Conservation (phyloP, 2,888 invertebrate genomes). For the Bombyx huttoni region DNA sequence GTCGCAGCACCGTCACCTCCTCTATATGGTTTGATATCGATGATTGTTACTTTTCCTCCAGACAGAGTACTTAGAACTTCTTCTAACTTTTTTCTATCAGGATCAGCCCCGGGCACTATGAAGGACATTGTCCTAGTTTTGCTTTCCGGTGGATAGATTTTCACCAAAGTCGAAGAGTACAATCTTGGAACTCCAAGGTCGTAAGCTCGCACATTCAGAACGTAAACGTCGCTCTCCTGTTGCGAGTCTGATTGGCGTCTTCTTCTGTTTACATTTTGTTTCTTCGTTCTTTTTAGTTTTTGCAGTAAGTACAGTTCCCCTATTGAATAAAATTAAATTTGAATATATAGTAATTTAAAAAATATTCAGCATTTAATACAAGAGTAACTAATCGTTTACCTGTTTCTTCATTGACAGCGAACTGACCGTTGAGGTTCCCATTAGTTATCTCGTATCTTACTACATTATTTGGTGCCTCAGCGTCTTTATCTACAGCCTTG, state of each 20-base stretch:
- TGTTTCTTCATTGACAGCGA: constrained; percentile 81
- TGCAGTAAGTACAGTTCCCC: constrained; percentile 78
- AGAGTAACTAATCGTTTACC: constrained; percentile 46
- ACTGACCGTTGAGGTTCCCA: constrained; percentile 82
- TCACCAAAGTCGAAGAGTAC: constrained; percentile 79
- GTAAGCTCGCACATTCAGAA: constrained; percentile 83
- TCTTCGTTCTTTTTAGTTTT: constrained; percentile 53
- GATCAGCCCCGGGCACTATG: constrained; percentile 83
- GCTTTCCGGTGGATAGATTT: constrained; percentile 84
- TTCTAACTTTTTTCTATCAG: constrained; percentile 80
- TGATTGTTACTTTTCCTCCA: constrained; percentile 83
- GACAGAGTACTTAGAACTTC: constrained; percentile 83
- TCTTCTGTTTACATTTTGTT: constrained; percentile 48
- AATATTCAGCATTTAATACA: neutral
- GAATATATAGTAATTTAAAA: too few species aligned
- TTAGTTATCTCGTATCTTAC: constrained; percentile 87
- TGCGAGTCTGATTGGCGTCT: constrained; percentile 61
- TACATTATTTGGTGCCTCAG: constrained; percentile 87
- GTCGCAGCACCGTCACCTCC: constrained; percentile 70
- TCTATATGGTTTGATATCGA: constrained; percentile 80
- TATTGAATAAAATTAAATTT: constrained; percentile 10
- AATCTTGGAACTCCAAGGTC: constrained; percentile 88
- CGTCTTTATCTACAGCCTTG: constrained; percentile 87
- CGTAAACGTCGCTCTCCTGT: constrained; percentile 69
- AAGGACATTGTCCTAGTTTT: constrained; percentile 84